These are phyloP conservation scores for Rissa tridactyla DNA, from an alignment of 2,113 vertebrate genomes.

Conservation along the genomic window DNA sequence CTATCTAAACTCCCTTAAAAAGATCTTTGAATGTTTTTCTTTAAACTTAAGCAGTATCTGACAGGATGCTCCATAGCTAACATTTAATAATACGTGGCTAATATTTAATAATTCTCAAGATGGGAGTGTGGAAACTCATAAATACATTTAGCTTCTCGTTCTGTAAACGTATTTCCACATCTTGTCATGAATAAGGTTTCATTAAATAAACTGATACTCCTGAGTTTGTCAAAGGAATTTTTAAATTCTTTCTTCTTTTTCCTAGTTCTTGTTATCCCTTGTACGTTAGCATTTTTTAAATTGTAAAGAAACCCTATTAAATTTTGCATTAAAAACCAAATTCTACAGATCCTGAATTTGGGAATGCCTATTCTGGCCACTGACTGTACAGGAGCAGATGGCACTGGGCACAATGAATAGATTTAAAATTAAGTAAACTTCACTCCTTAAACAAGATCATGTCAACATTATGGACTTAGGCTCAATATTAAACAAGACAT, in stretches of 20 bases:
- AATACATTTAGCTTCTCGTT: neutral
- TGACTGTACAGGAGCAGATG: neutral
- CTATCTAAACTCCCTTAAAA: neutral
- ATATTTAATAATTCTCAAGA: neutral
- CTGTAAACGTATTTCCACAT: neutral
- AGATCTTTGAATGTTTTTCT: neutral
- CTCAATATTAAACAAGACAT: neutral
- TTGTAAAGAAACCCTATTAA: neutral
- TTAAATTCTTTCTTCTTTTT: neutral
- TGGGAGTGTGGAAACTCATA: neutral
- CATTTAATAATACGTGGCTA: neutral
- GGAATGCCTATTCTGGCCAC: neutral
- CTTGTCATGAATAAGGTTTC: neutral
- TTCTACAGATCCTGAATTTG: neutral
- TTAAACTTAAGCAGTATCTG: neutral
- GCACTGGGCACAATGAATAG: neutral
- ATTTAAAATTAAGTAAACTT: neutral
- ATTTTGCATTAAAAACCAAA: neutral
- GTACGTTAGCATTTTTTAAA: neutral
- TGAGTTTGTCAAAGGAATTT: neutral
- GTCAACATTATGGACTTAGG: neutral
- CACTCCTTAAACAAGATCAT: neutral
- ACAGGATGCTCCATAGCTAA: neutral
- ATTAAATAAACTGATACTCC: neutral
- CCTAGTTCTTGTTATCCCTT: neutral